Percentiles rank a stretch among this genome's conserved stretches.
These are phyloP conservation scores for Quadriops clusia DNA, from an alignment of 2,888 invertebrate genomes.

Conservation along the genomic window DNA sequence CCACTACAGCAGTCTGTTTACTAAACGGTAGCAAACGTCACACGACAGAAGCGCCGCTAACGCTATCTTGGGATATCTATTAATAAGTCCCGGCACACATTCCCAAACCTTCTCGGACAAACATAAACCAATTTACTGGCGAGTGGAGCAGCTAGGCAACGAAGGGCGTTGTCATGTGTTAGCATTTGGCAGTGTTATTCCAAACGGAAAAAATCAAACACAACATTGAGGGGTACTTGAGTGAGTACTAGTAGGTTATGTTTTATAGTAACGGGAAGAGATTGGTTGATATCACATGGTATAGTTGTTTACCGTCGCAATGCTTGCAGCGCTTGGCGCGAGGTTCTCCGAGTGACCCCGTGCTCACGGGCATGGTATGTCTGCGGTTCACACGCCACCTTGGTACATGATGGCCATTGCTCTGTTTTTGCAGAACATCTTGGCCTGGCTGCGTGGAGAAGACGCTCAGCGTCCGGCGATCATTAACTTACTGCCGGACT, in stretches of 20 bases:
- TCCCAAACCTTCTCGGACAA: slow-evolving; percentile 21
- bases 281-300: not conserved
- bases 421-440: slow-evolving; percentile 14
- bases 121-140: no score
- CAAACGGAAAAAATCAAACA: slow-evolving; percentile 14
- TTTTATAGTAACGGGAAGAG: slow-evolving; percentile 6
- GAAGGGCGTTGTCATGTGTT: slow-evolving; percentile 17
- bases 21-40: slow-evolving; percentile 5
- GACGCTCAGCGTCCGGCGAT: slow-evolving; percentile 18
- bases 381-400: slow-evolving; percentile 23
- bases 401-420: slow-evolving; percentile 22
- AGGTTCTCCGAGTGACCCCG: slow-evolving; percentile 56
- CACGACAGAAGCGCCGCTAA: slow-evolving; percentile 15
- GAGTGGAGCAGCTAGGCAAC: slow-evolving; percentile 12
- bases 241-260: slow-evolving; percentile 14
- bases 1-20: no score
- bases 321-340: slow-evolving; percentile 87
- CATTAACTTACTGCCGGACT: slow-evolving; percentile 17
- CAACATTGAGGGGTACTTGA: slow-evolving; percentile 15
- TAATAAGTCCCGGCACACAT: slow-evolving; percentile 24
- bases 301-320: slow-evolving; percentile 62
- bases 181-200: slow-evolving; percentile 15
- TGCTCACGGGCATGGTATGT: slow-evolving; percentile 50
- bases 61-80: slow-evolving; percentile 23
- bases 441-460: slow-evolving; percentile 30